Evolutionary conservation across 2,888 invertebrate genomes (phyloP), one percentile per base, ranked within the genome.

Genomic region (Caenorhabditis wallacei): DNA sequence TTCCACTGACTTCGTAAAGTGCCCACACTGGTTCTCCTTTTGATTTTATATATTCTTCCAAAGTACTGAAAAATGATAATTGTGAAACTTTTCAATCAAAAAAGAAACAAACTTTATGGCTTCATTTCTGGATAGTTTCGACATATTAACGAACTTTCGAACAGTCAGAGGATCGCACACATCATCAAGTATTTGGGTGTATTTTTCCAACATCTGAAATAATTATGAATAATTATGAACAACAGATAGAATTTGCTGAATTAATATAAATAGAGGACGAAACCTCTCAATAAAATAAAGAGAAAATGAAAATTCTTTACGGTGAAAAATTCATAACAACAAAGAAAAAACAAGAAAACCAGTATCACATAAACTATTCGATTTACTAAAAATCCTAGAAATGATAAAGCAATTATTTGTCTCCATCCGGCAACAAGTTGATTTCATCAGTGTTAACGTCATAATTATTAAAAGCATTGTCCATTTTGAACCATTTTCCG

Each of bases 401-500:
- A 63, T n/a, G 18, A 51, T 16, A 30, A 40, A 43, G 30, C 30
- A 10, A 63, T 40, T 7, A 48, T 35, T 63, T 81, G 24, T 80
- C 63, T 20, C 48, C 78, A 35, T 79, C 72, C 1, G 84, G 84
- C 11, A 84, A 51, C n/a, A 68, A 20, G 43, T 80, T 68, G 24
- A 84, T 84, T 59, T 86, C 84, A 78, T 81, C 74, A 0, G 66
- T 78, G 59, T 86, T 85, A 3, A 89, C 71, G 59, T 89, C 89
- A 70, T 87, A 89, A 59, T 89, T 85, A 11, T 85, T 57, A 57
- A 89, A 89, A 2, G 80, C 80, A 13, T 56, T 53, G 26, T 89
- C 88, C 80, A 90, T 75, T 8, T 68, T 63, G 59, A 78, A 82
- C 84, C 90, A 90, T 24, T 72, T 79, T 54, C 89, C 88, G 26